Evolutionary conservation across 2,888 invertebrate species (phyloP).

Genomic region (Helobdella robusta): DNA sequence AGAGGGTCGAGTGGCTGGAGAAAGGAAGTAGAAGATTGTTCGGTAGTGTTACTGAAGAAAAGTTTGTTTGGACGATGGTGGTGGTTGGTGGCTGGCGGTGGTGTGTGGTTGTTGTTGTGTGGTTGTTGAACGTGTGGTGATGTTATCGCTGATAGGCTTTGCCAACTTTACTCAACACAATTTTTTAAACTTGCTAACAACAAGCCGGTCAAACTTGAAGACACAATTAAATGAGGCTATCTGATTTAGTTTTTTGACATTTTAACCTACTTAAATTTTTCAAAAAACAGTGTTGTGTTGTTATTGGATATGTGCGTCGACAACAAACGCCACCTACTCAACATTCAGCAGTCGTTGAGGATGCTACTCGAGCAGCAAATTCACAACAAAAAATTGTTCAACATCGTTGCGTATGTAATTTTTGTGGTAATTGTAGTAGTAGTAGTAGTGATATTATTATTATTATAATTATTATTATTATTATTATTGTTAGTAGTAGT

Average conservation of each 20-base stretch:
- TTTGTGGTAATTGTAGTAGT: too few species aligned
- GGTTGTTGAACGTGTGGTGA: background rate
- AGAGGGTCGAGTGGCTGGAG: conserved; percentile 48
- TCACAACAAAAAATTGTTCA: conserved; percentile 48
- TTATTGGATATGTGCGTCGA: conserved; percentile 47
- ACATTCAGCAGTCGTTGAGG: conserved; percentile 49
- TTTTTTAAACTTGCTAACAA: too few species aligned
- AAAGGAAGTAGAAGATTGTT: conserved; percentile 46
- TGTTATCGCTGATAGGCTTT: background rate
- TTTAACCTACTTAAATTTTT: background rate
- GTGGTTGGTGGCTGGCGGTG: background rate
- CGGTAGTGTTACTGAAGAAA: conserved; percentile 47
- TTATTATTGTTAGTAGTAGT: too few species aligned
- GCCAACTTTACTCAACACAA: too few species aligned
- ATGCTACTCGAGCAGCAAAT: conserved; percentile 50
- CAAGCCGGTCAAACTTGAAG: too few species aligned
- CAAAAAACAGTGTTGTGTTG: conserved; percentile 44
- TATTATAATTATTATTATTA: too few species aligned
- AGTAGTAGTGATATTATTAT: too few species aligned
- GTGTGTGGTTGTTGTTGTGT: background rate
- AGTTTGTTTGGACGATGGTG: conserved; percentile 36
- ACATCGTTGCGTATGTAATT: conserved; percentile 46
- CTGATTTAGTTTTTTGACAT: too few species aligned
- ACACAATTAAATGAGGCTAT: too few species aligned
- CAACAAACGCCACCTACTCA: conserved; percentile 48